phyloP scores from a whole-genome alignment of 1,140 invertebrate genomes.

The Lanistes nyassanus region DNA sequence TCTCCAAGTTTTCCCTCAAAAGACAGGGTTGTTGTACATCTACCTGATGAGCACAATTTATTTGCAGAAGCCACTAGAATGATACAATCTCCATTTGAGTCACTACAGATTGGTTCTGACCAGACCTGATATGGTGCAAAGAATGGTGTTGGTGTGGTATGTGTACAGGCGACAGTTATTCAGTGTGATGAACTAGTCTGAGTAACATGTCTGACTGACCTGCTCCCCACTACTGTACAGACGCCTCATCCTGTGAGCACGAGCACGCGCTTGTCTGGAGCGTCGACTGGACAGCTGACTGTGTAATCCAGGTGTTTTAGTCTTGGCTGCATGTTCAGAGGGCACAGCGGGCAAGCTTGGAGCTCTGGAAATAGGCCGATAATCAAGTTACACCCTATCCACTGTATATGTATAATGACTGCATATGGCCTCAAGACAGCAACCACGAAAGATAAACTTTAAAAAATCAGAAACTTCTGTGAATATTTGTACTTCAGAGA shows the following conservation, averaged over 20 bases:
- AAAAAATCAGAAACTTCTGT: no score
- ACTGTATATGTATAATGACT: slow-evolving; percentile 4
- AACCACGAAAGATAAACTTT: no score
- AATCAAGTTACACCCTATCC: slow-evolving; percentile 30
- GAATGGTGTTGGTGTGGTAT: background rate
- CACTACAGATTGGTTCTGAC: background rate
- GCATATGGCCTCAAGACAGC: no score
- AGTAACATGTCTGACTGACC: slow-evolving; percentile 16
- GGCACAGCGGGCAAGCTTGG: slow-evolving; percentile 37
- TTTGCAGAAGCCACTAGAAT: background rate
- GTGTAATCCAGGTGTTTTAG: slow-evolving; percentile 42
- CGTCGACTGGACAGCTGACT: slow-evolving; percentile 54
- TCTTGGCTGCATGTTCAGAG: slow-evolving; percentile 40
- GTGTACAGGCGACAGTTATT: background rate
- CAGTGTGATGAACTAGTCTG: background rate
- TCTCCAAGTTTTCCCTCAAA: no score
- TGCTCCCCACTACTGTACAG: slow-evolving; percentile 51
- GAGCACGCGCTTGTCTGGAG: slow-evolving; percentile 53
- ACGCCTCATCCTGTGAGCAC: slow-evolving; percentile 59
- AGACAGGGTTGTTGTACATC: no score
- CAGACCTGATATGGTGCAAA: no score
- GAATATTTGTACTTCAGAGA: no score
- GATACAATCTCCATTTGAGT: background rate
- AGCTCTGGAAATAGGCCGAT: no score
- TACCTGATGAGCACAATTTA: no score